Base-by-base conservation (phyloP, 2,113 vertebrate genomes). In the Oceanites oceanicus region DNA sequence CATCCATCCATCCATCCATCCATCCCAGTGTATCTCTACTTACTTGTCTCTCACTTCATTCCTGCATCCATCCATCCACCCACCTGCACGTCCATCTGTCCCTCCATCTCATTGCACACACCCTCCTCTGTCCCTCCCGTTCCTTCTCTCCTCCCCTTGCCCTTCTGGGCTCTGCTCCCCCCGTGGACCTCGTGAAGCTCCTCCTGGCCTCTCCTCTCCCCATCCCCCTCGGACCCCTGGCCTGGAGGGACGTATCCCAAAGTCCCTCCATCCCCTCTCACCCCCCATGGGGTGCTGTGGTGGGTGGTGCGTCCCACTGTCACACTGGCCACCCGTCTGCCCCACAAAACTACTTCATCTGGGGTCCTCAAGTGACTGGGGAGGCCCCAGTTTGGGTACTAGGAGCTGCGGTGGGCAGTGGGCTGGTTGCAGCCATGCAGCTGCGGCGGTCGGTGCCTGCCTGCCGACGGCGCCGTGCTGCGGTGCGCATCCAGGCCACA, bases 241-340 rank as follows among this genome's bases (percentile, higher is more conserved):
- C 27, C 34, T 1, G 0, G 16, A n/a, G n/a, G 52, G 47, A 68
- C 0, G 0, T 16, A 36, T 81, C 53, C 38, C 52, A 63, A 7
- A 11, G 2, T 25, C 62, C 25, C 32, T 63, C 10, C 25, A 3
- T 30, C 13, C 27, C 53, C 40, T 34, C 12, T 59, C 12, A 10
- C 7, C 13, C 21, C 9, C 11, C 0, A 0, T 13, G 40, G 25
- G 44, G 29, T 68, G 73, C 65, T 38, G 34, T 11, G 66, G 16
- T 44, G 67, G 40, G 26, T n/a, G 36, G 2, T 9, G 22, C 62
- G 42, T 76, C 73, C 58, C 70, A 7, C 13, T 59, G 7, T 62
- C 36, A 10, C 32, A 1, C 38, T 22, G 21, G 4, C 67, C 53
- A 19, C 47, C 25, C 9, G 0, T 34, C 38, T 16, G 34, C 36